Conservation (phyloP, 2,888 invertebrate species). For the Coenonympha glycerion region DNA sequence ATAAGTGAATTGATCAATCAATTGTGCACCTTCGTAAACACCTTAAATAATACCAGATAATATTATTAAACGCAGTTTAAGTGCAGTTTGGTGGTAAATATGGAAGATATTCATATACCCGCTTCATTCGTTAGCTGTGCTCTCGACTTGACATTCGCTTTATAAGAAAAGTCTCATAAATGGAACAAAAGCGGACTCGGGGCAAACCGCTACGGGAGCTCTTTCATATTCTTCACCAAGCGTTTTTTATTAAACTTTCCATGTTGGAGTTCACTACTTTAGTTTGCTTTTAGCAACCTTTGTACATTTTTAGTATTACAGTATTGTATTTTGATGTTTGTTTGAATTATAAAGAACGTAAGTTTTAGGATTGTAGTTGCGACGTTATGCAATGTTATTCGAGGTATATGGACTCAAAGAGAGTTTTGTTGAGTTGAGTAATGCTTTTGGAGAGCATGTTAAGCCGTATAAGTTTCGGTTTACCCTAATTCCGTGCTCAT, state of each 20-base stretch:
- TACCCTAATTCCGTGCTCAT: too few species aligned
- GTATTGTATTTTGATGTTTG: background rate
- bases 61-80: too few species aligned
- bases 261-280: conserved; percentile 7
- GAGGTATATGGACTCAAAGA: too few species aligned
- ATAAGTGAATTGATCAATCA: too few species aligned
- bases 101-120: conserved; percentile 1
- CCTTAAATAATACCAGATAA: too few species aligned
- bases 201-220: conserved; percentile 3
- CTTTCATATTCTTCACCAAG: conserved; percentile 5
- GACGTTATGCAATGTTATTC: too few species aligned
- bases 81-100: background rate
- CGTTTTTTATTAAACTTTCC: conserved; percentile 13
- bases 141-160: conserved; percentile 22
- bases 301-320: background rate
- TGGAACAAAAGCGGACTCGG: conserved; percentile 17
- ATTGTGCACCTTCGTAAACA: too few species aligned
- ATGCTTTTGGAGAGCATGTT: too few species aligned
- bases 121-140: conserved; percentile 18
- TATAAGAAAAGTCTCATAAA: conserved; percentile 20
- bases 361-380: too few species aligned
- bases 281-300: conserved; percentile 3
- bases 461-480: too few species aligned
- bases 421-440: too few species aligned
- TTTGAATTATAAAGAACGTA: too few species aligned